These are phyloP conservation scores for Eciton burchellii DNA, from an alignment of 1,140 invertebrate species.

Conservation along the genomic window DNA sequence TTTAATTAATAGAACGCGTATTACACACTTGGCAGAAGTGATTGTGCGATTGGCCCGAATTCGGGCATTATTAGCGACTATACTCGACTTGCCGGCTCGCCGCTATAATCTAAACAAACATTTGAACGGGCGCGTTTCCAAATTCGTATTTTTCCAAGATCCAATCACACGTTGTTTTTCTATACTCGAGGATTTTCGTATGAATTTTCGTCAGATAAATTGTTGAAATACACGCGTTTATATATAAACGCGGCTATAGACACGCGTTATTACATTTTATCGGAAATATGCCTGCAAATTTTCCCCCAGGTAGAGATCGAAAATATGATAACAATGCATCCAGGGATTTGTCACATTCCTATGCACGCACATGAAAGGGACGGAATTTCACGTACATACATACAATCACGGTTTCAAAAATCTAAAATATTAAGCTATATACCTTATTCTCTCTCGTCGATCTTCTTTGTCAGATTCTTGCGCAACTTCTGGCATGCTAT, in stretches of 20 bases:
- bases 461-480: slow-evolving; percentile 22
- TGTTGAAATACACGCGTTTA: slow-evolving; percentile 56
- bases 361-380: slow-evolving; percentile 37
- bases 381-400: slow-evolving; percentile 31
- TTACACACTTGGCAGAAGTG: neutral
- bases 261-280: slow-evolving; percentile 61
- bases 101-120: neutral
- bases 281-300: slow-evolving; percentile 59
- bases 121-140: slow-evolving; percentile 6
- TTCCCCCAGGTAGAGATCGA: slow-evolving; percentile 32
- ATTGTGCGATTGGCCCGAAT: slow-evolving; percentile 14
- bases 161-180: neutral
- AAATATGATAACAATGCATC: slow-evolving; percentile 56
- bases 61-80: neutral
- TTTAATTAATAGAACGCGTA: slow-evolving; percentile 16
- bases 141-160: slow-evolving; percentile 34
- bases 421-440: slow-evolving; percentile 34
- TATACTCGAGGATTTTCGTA: slow-evolving; percentile 26
- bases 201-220: slow-evolving; percentile 55
- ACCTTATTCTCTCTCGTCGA: neutral
- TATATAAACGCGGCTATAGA: slow-evolving; percentile 37
- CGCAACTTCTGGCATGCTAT: neutral
- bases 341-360: slow-evolving; percentile 50
- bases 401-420: slow-evolving; percentile 18
- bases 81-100: neutral